Evolutionary conservation across 2,113 vertebrate genomes (phyloP).

Genomic region (Atractosteus spatula): DNA sequence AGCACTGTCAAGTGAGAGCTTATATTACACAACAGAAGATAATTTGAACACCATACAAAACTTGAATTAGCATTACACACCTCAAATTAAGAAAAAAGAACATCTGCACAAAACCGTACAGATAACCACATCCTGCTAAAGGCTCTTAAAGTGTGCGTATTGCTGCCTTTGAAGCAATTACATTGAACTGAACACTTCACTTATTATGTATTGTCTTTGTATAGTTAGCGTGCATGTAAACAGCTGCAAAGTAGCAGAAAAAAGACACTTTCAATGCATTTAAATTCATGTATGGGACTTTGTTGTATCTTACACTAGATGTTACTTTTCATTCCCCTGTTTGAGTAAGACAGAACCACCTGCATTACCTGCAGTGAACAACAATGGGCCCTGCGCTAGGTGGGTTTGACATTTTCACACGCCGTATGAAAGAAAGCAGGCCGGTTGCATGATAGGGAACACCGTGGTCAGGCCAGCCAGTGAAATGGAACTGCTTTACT

Average conservation of each 20-base stretch:
- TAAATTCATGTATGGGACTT: no score
- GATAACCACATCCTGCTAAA: slow-evolving; percentile 1
- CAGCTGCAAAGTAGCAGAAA: no score
- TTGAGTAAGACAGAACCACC: no score
- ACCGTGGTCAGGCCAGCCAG: slow-evolving; percentile 97
- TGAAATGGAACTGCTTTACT: slow-evolving; percentile 98
- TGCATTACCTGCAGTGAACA: slow-evolving; percentile 91
- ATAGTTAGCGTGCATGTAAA: no score
- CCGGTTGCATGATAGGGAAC: slow-evolving; percentile 97
- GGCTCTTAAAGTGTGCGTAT: not conserved
- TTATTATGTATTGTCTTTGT: no score
- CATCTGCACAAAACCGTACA: not conserved
- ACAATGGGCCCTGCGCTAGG: slow-evolving; percentile 95
- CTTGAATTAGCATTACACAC: not conserved
- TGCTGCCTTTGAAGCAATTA: not conserved
- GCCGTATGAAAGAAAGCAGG: slow-evolving; percentile 92
- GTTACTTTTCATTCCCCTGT: no score
- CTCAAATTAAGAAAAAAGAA: not conserved
- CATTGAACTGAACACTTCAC: not conserved
- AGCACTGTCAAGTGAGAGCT: slow-evolving; percentile 65
- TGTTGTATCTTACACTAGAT: no score
- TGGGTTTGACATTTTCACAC: slow-evolving; percentile 94
- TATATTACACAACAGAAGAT: not conserved
- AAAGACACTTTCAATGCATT: no score
- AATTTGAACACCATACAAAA: slow-evolving; percentile 1